These are phyloP conservation scores for Caerostris extrusa DNA, from an alignment of 1,140 invertebrate species.

Conservation along the genomic window DNA sequence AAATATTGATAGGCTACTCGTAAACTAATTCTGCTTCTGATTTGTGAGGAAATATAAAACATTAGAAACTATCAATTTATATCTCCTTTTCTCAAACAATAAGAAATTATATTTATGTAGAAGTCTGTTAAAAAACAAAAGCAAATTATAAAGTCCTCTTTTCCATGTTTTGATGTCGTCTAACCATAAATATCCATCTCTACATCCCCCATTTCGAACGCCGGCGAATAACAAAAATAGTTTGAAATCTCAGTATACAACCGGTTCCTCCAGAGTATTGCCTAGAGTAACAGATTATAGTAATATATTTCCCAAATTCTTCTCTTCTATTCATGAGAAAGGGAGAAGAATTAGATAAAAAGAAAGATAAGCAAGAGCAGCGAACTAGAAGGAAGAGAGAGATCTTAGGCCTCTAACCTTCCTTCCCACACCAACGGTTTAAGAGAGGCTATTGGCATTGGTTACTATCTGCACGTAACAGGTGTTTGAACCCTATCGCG, in stretches of 20 bases:
- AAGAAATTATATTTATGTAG: no score
- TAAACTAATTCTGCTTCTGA: no score
- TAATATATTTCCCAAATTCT: conserved; percentile 40
- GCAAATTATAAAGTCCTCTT: not conserved
- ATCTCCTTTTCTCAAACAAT: no score
- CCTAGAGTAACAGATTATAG: conserved; percentile 24
- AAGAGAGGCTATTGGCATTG: conserved; percentile 63
- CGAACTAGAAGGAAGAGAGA: conserved; percentile 56
- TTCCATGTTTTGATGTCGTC: not conserved
- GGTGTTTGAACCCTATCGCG: conserved; percentile 68
- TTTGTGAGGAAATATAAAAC: no score
- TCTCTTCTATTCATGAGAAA: conserved; percentile 30
- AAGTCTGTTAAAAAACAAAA: no score
- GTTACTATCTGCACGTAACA: conserved; percentile 65
- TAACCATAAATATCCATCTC: not conserved
- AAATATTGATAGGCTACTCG: no score
- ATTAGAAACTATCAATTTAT: no score
- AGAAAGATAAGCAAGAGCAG: conserved; percentile 64
- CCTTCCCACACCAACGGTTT: conserved; percentile 59
- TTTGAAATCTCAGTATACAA: not conserved
- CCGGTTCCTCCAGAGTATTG: conserved; percentile 28
- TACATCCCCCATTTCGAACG: not conserved
- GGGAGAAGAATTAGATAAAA: conserved; percentile 26
- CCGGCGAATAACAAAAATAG: not conserved
- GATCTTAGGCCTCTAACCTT: conserved; percentile 69